A percentile compares a stretch with the other conserved stretches of the same genome.
These are phyloP conservation scores for Pilophorus perplexus DNA, from an alignment of 2,888 invertebrate species.

Conservation along the genomic window DNA sequence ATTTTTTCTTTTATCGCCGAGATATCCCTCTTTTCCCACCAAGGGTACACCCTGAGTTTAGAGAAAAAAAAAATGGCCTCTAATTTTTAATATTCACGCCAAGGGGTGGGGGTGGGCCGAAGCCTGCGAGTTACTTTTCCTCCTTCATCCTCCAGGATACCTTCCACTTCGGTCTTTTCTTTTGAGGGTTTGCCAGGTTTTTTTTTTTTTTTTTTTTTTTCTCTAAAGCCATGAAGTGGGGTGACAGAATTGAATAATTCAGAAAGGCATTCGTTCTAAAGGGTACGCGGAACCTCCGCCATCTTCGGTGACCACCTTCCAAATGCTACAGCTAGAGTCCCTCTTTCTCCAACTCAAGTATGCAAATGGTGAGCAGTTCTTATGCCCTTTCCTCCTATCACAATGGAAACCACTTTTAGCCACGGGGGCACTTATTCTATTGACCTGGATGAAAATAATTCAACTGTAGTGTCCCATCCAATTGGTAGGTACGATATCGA, in stretches of 20 bases:
- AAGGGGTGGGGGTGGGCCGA: not conserved
- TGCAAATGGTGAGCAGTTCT: no score
- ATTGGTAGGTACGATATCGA: no score
- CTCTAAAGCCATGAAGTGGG: not conserved
- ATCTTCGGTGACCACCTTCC: no score
- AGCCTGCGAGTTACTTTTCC: slow-evolving; percentile 7
- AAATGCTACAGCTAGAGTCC: no score
- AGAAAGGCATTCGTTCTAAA: not conserved
- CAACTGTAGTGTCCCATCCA: no score
- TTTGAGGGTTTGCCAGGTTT: slow-evolving; percentile 1
- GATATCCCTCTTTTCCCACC: not conserved
- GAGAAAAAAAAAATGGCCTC: not conserved
- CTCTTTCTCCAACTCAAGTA: no score
- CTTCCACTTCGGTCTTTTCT: not conserved
- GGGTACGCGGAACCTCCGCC: no score
- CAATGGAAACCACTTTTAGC: no score
- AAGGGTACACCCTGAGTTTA: not conserved
- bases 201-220: no score
- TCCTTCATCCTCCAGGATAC: slow-evolving; percentile 5
- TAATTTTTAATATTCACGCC: slow-evolving; percentile 24
- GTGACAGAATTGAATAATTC: slow-evolving; percentile 26
- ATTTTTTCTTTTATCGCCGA: not conserved
- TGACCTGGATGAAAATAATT: no score
- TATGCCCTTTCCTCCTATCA: no score
- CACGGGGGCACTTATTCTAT: no score